phyloP scores from a whole-genome alignment of 1,140 invertebrate species.

The Anastrepha ludens region DNA sequence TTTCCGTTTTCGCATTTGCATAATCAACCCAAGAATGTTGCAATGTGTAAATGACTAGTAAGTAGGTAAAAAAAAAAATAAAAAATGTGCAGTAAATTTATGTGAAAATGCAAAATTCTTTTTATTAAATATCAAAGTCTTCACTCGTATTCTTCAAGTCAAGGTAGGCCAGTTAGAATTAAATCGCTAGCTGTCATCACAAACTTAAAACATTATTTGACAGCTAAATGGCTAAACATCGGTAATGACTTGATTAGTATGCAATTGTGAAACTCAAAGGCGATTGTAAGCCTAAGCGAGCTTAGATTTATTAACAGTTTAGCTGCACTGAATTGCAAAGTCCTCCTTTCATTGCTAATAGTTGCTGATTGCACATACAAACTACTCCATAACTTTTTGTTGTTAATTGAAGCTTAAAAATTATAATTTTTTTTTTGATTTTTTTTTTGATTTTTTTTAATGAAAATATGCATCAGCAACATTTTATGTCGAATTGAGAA shows the following conservation, averaged over 20 bases:
- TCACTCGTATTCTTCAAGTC: background rate
- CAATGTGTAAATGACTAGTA: no score
- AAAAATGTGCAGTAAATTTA: no score
- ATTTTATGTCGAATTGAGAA: slow-evolving; percentile 22
- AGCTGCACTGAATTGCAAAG: background rate
- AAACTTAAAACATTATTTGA: slow-evolving; percentile 35
- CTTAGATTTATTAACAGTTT: background rate
- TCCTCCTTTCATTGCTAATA: background rate
- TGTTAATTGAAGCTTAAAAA: slow-evolving; percentile 26
- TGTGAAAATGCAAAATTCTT: background rate
- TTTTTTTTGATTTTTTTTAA: background rate
- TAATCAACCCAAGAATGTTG: no score
- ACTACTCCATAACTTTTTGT: background rate
- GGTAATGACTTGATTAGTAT: slow-evolving; percentile 24
- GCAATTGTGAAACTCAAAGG: background rate
- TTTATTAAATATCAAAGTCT: slow-evolving; percentile 2
- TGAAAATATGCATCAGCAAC: background rate
- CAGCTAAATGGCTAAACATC: slow-evolving; percentile 18
- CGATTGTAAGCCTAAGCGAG: no score
- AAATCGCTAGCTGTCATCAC: slow-evolving; percentile 39
- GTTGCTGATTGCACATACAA: background rate
- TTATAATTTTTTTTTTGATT: background rate
- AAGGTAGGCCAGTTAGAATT: slow-evolving; percentile 17
- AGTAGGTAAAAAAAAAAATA: no score
- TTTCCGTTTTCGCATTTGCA: no score